Evolutionary conservation across 2,113 vertebrate genomes (phyloP).

Genomic region (Chaetura pelagica): DNA sequence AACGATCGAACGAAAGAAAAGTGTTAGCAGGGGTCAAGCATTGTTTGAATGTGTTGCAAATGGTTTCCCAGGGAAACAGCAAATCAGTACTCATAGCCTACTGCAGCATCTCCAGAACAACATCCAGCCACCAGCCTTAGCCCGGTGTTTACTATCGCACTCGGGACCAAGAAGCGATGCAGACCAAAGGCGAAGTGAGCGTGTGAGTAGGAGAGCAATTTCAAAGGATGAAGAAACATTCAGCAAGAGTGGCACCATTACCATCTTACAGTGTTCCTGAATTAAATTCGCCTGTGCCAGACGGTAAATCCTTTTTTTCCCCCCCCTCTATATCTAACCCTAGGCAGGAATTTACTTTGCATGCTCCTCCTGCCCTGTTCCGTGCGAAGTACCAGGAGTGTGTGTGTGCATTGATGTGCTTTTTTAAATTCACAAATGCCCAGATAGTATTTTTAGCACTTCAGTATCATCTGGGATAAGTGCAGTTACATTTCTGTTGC

Average conservation of each 20-base stretch:
- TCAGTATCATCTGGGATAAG: neutral
- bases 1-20: slow-evolving; percentile 45
- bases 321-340: neutral
- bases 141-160: neutral
- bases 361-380: neutral
- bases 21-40: slow-evolving; percentile 70
- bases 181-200: neutral
- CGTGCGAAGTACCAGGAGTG: fast-evolving
- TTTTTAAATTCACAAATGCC: neutral
- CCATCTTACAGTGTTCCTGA: slow-evolving; percentile 82
- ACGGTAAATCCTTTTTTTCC: slow-evolving; percentile 67
- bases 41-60: slow-evolving; percentile 69
- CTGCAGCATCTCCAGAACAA: slow-evolving; percentile 58
- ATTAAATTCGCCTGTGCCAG: slow-evolving; percentile 77
- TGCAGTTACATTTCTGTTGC: neutral
- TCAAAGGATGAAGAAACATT: slow-evolving; percentile 87
- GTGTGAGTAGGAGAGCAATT: neutral
- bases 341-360: neutral
- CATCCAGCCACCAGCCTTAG: slow-evolving; percentile 40
- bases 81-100: slow-evolving; percentile 57
- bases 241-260: slow-evolving; percentile 84
- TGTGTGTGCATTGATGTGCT: neutral
- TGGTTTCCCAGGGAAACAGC: slow-evolving; percentile 79
- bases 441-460: neutral
- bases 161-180: slow-evolving; percentile 31